A percentile compares a stretch with the other conserved stretches of the same genome.
These are phyloP conservation scores for Hedychridium roseum DNA, from an alignment of 2,888 invertebrate species.

Conservation along the genomic window DNA sequence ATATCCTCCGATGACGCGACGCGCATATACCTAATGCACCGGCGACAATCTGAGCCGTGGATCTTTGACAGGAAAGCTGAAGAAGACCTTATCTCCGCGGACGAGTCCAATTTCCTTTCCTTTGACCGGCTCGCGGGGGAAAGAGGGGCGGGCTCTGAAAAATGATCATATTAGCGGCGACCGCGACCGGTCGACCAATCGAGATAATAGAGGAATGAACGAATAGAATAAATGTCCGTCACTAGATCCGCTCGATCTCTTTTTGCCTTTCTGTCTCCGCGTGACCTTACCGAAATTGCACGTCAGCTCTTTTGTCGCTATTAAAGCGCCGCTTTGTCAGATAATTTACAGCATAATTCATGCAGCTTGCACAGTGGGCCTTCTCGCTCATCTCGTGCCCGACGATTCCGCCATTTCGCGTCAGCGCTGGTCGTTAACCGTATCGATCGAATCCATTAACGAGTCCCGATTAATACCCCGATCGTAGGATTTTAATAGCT, in stretches of 20 bases:
- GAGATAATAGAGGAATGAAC: constrained; percentile 31
- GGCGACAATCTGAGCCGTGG: no score
- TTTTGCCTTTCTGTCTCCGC: no score
- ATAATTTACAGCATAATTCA: constrained; percentile 6
- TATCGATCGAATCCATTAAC: not conserved
- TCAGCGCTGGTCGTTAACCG: no score
- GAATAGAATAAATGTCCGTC: constrained; percentile 34
- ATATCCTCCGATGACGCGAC: no score
- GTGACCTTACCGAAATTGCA: constrained; percentile 2
- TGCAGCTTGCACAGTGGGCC: constrained; percentile 5
- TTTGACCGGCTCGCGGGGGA: no score
- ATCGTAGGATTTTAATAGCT: constrained; percentile 19
- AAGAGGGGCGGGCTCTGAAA: constrained; percentile 21
- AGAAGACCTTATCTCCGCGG: no score
- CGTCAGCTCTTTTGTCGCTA: constrained; percentile 17
- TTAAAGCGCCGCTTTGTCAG: constrained; percentile 12
- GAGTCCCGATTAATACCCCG: constrained; percentile 1
- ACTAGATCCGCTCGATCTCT: constrained; percentile 21
- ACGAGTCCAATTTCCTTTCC: constrained; percentile 24
- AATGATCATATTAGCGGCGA: constrained; percentile 37
- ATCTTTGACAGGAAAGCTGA: no score
- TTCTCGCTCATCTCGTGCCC: not conserved
- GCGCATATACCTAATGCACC: no score
- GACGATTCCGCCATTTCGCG: constrained; percentile 1
- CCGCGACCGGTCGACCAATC: constrained; percentile 25